phyloP scores from a whole-genome alignment of 2,113 vertebrate species.

The Triplophysa dalaica region DNA sequence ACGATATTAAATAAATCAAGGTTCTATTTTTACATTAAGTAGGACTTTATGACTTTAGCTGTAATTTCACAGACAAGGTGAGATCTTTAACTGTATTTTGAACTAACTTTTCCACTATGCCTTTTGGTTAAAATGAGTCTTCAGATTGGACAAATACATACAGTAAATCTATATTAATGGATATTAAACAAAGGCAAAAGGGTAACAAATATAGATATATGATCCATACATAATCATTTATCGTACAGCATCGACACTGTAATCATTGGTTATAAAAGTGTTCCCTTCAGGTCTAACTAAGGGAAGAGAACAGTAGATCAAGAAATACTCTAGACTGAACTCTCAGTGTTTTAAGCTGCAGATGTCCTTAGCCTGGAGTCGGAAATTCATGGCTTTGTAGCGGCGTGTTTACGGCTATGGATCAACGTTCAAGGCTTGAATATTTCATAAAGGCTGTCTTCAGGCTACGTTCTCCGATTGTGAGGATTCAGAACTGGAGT shows the following conservation, averaged over 20 bases:
- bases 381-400: slow-evolving; percentile 45
- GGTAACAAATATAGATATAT: too few relatives aligned
- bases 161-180: too few relatives aligned
- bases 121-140: too few relatives aligned
- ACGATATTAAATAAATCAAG: too few relatives aligned
- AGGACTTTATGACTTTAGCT: too few relatives aligned
- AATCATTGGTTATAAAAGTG: not conserved
- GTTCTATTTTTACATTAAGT: too few relatives aligned
- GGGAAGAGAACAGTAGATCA: not conserved
- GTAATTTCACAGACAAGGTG: too few relatives aligned
- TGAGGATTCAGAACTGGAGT: not conserved
- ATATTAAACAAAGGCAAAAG: too few relatives aligned
- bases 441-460: slow-evolving; percentile 51
- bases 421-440: slow-evolving; percentile 47
- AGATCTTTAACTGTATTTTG: too few relatives aligned
- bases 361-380: slow-evolving; percentile 29
- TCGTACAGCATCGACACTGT: not conserved
- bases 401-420: slow-evolving; percentile 46
- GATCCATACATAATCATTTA: too few relatives aligned
- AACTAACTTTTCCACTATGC: too few relatives aligned
- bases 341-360: not conserved
- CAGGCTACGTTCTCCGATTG: slow-evolving; percentile 7
- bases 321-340: not conserved
- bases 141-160: too few relatives aligned
- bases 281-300: not conserved